Percentiles rank a stretch among this genome's conserved stretches.
Evolutionary conservation across 2,113 vertebrate genomes (phyloP).

Genomic region (Lichenostomus cassidix): DNA sequence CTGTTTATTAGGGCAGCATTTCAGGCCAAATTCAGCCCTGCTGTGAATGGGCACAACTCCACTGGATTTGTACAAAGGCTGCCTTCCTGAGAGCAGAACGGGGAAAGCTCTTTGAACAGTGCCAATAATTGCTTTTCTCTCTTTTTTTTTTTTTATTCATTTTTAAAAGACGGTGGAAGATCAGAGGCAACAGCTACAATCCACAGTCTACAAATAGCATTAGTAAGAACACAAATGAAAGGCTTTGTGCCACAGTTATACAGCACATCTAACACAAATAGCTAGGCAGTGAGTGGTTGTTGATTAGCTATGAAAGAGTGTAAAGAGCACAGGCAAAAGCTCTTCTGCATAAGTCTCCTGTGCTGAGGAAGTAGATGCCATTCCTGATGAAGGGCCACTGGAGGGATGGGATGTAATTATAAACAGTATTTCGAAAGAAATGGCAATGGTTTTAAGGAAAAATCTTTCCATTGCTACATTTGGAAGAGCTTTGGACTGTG

Average conservation of each 20-base stretch:
- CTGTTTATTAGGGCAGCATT: slow-evolving; percentile 6
- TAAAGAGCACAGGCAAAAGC: background rate
- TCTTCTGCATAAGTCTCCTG: background rate
- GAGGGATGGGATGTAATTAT: background rate
- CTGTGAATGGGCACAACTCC: slow-evolving; percentile 32
- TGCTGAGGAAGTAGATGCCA: background rate
- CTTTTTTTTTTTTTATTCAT: slow-evolving; percentile 32
- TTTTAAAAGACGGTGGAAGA: slow-evolving; percentile 58
- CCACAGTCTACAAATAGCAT: slow-evolving; percentile 42
- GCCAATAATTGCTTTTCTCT: slow-evolving; percentile 39
- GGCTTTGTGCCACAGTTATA: slow-evolving; percentile 41
- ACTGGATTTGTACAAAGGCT: slow-evolving; percentile 3
- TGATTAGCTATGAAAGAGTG: slow-evolving; percentile 39
- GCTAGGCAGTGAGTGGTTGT: slow-evolving; percentile 26
- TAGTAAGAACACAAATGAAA: slow-evolving; percentile 52
- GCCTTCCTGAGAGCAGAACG: slow-evolving; percentile 34
- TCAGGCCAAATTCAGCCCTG: slow-evolving; percentile 22
- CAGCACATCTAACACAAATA: slow-evolving; percentile 44
- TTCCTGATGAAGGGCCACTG: background rate
- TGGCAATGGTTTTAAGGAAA: background rate
- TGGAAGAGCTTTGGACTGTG: background rate
- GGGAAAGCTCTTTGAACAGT: slow-evolving; percentile 40
- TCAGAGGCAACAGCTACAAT: slow-evolving; percentile 53
- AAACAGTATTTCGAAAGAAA: background rate
- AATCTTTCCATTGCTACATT: background rate